Base-by-base conservation (phyloP, 2,797 vertebrate genomes). In the Acanthurus lineatus region DNA sequence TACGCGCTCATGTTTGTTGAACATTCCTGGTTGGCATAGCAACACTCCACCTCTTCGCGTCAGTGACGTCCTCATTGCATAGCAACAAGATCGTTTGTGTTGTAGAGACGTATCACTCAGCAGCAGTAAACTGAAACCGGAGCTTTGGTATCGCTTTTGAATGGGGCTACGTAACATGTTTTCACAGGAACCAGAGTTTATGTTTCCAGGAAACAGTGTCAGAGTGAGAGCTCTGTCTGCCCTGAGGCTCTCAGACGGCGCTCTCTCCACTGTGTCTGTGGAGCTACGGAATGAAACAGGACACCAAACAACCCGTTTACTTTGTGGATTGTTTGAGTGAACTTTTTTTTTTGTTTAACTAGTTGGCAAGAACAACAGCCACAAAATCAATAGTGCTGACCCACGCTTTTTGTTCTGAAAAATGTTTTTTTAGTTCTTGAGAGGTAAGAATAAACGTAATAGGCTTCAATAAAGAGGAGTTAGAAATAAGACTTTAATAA, bases 11-110 rank as follows among this genome's bases (percentile, higher is more conserved):
- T 95, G 93, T 95, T 95, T 94, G 93, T 84, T 92, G 73, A 91
- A 94, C 85, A 90, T 92, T 93, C 86, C 77, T 72, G 38, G 94
- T 95, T 86, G 91, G 66, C 93, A 54, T 76, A 73, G 94, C 88
- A 93, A 95, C 93, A 66, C 88, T 81, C 89, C 89, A 82, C 92
- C 92, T 90, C 90, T 91, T 91, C 81, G 79, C 80, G 86, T 85
- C 85, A 89, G 87, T 94, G 90, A 95, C 93, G 93, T 85, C 5
- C 6, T 54, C 0, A 3, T 91, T 90, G 82, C 89, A 82, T 59
- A 65, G 80, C 83, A 83, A 85, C 79, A 68, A 73, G 87, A 91
- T 92, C 68, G 79, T 85, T 32, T 77, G 4, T 81, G 4, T 66
- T 9, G 0, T 14, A 0, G 0, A 0, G 76, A 76, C 12, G 11